Evolutionary conservation across 2,797 vertebrate species (phyloP).

Genomic region (Argentina silus): DNA sequence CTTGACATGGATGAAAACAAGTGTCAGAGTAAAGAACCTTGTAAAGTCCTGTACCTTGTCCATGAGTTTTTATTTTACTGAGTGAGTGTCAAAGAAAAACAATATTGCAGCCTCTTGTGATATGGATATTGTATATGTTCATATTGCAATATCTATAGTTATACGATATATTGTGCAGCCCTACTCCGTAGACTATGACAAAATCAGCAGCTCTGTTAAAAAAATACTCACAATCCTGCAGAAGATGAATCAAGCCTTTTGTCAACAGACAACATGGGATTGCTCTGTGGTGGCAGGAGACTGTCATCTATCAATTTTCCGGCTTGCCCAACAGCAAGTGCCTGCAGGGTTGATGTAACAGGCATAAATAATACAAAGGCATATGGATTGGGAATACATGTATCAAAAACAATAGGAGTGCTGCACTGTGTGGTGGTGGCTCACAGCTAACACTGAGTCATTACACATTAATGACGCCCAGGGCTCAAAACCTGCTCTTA

Average conservation of each 20-base stretch:
- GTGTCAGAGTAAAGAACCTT: too few species aligned
- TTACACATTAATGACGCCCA: conserved; percentile 66
- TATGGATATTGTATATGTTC: too few species aligned
- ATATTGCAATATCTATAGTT: too few species aligned
- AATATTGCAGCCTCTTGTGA: too few species aligned
- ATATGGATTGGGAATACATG: conserved; percentile 60
- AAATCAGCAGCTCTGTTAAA: too few species aligned
- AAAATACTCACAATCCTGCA: too few species aligned
- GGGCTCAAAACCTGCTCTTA: conserved; percentile 48
- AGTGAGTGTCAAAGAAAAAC: too few species aligned
- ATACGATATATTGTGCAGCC: too few species aligned
- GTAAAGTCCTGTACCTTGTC: too few species aligned
- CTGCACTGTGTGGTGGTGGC: conserved; percentile 35
- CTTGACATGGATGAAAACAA: too few species aligned
- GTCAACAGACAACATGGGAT: conserved; percentile 18
- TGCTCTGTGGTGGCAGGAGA: conserved; percentile 51
- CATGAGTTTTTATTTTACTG: too few species aligned
- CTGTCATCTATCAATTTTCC: conserved; percentile 67
- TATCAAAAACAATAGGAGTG: conserved; percentile 60
- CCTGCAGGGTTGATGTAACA: conserved; percentile 57
- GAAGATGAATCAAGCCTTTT: not conserved
- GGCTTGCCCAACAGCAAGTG: conserved; percentile 56
- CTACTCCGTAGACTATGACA: too few species aligned
- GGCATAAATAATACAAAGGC: conserved; percentile 72
- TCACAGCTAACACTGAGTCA: conserved; percentile 52